phyloP scores from a whole-genome alignment of 37 sponge, comb jelly and placozoan genomes.

The Aplysina aerophoba region DNA sequence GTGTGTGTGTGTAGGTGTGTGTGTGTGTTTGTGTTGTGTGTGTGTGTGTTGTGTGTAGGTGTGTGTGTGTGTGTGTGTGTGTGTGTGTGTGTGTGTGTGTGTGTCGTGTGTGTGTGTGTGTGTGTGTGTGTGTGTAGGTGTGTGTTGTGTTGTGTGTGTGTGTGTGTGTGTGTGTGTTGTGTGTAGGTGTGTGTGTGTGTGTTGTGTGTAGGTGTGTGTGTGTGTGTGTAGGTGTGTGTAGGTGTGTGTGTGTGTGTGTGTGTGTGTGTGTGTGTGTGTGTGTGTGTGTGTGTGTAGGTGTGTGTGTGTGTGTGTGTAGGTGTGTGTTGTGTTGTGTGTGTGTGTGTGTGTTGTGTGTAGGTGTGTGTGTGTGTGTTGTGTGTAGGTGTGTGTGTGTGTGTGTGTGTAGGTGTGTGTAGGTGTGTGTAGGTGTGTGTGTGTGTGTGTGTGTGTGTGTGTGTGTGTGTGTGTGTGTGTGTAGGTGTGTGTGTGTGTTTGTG shows the following conservation, averaged over 20 bases:
- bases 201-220: not conserved
- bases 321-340: conserved; percentile 15
- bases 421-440: conserved; percentile 11
- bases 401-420: not conserved
- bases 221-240: not conserved
- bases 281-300: conserved; percentile 22
- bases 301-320: conserved; percentile 28
- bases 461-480: not conserved
- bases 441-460: conserved; percentile 28
- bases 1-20: too few species aligned
- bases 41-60: too few species aligned
- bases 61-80: not conserved
- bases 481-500: not conserved
- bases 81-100: conserved; percentile 21
- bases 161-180: not conserved
- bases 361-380: conserved; percentile 16
- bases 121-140: conserved; percentile 21
- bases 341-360: not conserved
- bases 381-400: conserved; percentile 18
- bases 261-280: conserved; percentile 31
- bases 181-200: conserved; percentile 4
- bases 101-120: conserved; percentile 24
- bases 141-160: conserved; percentile 1
- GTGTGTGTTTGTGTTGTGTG: too few species aligned
- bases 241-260: conserved; percentile 6